phyloP scores from a whole-genome alignment of 92 coral and sea anemone species.

The Galaxea fascicularis region DNA sequence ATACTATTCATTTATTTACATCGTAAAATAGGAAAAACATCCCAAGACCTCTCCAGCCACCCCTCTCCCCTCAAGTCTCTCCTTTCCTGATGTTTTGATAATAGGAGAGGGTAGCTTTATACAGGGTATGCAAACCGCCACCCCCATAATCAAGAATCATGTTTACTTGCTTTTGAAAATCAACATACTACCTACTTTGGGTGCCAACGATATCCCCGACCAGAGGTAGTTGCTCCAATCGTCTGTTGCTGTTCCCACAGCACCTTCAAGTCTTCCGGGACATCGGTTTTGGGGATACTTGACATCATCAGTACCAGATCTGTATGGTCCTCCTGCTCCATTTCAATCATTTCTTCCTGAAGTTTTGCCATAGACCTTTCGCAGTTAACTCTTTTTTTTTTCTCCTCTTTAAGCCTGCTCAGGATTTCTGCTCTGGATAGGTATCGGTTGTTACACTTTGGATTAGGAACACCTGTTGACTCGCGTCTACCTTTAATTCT shows the following conservation, averaged over 20 bases:
- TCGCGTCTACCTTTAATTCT: constrained; percentile 17
- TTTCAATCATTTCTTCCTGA: constrained; percentile 34
- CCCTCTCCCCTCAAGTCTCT: too few species aligned
- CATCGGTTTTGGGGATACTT: neutral
- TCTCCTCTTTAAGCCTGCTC: neutral
- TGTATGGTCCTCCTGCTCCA: constrained; percentile 46
- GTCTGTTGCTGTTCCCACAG: constrained; percentile 54
- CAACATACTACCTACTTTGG: constrained; percentile 38
- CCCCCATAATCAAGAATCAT: neutral
- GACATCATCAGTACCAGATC: constrained; percentile 38
- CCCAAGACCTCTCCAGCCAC: too few species aligned
- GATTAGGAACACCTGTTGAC: neutral
- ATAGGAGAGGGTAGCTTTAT: too few species aligned
- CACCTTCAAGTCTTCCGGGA: constrained; percentile 45
- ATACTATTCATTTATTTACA: too few species aligned
- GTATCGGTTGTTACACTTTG: constrained; percentile 16
- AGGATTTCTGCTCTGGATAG: constrained; percentile 34
- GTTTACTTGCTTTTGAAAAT: neutral
- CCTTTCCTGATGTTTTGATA: too few species aligned
- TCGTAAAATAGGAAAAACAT: too few species aligned
- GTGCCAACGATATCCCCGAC: constrained; percentile 62
- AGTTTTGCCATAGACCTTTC: constrained; percentile 15
- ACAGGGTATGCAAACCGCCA: neutral
- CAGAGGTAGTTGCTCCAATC: constrained; percentile 25
- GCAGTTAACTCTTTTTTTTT: neutral